Conservation (phyloP, 2,113 vertebrate genomes). For the Sebastes schlegelii region DNA sequence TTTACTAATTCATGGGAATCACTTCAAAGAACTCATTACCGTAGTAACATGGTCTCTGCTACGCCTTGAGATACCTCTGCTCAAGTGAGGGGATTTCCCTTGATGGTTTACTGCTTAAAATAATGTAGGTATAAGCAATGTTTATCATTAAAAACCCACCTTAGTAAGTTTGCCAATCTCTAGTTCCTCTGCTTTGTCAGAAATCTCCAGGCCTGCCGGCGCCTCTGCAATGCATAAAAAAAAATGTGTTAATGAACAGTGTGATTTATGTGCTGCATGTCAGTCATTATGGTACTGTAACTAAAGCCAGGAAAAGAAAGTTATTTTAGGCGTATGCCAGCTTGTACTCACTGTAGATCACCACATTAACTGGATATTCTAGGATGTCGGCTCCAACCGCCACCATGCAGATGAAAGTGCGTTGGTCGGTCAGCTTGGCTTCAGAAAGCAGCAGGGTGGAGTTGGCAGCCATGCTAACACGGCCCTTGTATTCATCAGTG, state of each 20-base stretch:
- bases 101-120: slow-evolving; percentile 62
- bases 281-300: neutral
- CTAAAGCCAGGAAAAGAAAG: neutral
- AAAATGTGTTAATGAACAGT: slow-evolving; percentile 14
- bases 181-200: slow-evolving; percentile 85
- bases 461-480: slow-evolving; percentile 88
- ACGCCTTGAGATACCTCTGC: slow-evolving; percentile 56
- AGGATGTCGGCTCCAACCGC: slow-evolving; percentile 82
- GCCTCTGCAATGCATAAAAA: slow-evolving; percentile 84
- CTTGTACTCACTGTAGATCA: slow-evolving; percentile 92
- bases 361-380: slow-evolving; percentile 86
- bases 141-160: slow-evolving; percentile 83
- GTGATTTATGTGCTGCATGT: neutral
- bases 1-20: slow-evolving; percentile 79
- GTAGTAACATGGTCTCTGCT: slow-evolving; percentile 56
- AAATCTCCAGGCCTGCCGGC: slow-evolving; percentile 88
- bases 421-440: slow-evolving; percentile 89
- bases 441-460: slow-evolving; percentile 88
- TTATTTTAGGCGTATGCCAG: neutral
- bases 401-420: slow-evolving; percentile 92
- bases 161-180: slow-evolving; percentile 90
- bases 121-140: slow-evolving; percentile 61
- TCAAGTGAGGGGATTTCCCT: slow-evolving; percentile 55
- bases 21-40: slow-evolving; percentile 79
- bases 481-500: slow-evolving; percentile 87